These are phyloP conservation scores for Lasioglossum oenotherae DNA, from an alignment of 2,888 invertebrate genomes.

Conservation along the genomic window DNA sequence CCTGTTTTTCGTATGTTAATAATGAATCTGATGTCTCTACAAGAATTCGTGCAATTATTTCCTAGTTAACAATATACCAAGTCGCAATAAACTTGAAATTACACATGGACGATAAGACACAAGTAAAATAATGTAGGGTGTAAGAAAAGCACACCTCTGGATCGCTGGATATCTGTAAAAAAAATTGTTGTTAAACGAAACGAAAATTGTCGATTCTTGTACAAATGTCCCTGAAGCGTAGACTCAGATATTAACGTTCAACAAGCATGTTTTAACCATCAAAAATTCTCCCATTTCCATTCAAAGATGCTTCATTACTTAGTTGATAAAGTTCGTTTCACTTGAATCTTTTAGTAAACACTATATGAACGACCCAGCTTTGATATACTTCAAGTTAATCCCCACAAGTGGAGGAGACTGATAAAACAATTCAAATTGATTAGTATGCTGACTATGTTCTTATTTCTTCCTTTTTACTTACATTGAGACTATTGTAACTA, in stretches of 20 bases:
- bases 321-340: background rate
- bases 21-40: background rate
- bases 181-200: no score
- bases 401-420: background rate
- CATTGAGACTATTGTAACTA: background rate
- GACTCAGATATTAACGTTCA: background rate
- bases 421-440: background rate
- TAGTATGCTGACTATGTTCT: background rate
- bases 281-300: background rate
- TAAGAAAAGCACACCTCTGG: no score
- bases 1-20: background rate
- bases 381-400: background rate
- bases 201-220: no score
- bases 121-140: background rate
- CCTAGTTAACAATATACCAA: background rate
- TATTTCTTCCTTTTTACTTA: background rate
- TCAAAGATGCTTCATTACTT: background rate
- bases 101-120: background rate
- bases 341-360: background rate
- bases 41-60: no score
- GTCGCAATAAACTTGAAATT: background rate
- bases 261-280: no score
- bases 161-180: no score
- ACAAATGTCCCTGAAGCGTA: no score
- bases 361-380: background rate